Conservation (phyloP, 2,113 vertebrate species). For the Phalacrocorax pelagicus region DNA sequence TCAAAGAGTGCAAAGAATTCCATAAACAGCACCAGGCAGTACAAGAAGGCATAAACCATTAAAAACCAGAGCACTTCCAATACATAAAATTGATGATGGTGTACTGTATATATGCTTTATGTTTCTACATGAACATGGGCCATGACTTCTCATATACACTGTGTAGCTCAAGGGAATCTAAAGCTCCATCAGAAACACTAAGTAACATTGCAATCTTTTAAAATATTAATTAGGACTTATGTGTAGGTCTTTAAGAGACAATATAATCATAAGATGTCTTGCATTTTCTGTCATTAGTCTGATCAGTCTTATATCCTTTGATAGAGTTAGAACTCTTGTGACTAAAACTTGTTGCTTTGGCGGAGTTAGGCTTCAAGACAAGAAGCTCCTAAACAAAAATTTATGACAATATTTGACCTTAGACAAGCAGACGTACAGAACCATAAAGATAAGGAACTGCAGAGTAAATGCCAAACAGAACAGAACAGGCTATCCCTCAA, state of each 20-base stretch:
- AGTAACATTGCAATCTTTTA: background rate
- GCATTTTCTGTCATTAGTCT: background rate
- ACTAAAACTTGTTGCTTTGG: too few species aligned
- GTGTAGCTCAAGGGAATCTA: background rate
- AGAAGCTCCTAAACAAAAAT: too few species aligned
- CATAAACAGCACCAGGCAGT: background rate
- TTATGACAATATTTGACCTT: too few species aligned
- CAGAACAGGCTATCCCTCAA: too few species aligned
- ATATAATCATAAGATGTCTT: background rate
- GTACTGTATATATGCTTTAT: background rate
- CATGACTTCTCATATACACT: background rate
- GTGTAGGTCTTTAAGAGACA: background rate
- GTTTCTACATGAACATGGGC: background rate
- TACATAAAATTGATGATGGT: background rate
- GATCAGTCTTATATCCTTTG: background rate
- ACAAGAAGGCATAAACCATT: background rate
- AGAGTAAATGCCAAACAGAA: too few species aligned
- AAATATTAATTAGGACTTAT: background rate
- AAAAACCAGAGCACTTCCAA: background rate
- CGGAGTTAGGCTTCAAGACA: too few species aligned
- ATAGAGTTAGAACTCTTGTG: too few species aligned
- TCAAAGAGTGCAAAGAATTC: background rate
- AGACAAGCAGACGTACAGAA: too few species aligned
- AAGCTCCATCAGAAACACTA: background rate
- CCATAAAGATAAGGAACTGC: too few species aligned